Percentiles rank a stretch among this genome's conserved stretches.
Evolutionary conservation across 2,113 vertebrate genomes (phyloP).

Genomic region (Lophotis ruficrista): DNA sequence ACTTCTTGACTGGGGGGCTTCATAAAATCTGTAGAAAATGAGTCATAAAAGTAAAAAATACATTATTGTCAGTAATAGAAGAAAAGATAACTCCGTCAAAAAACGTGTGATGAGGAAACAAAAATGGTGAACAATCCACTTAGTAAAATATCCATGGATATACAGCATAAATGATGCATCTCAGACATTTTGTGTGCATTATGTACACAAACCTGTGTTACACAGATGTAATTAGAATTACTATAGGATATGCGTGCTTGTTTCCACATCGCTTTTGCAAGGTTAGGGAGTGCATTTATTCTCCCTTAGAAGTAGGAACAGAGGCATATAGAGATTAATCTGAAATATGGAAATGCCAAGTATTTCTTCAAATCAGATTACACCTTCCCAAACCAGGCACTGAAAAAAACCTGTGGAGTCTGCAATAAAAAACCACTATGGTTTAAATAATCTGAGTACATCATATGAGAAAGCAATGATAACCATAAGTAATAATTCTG

Average conservation of each 20-base stretch:
- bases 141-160: neutral
- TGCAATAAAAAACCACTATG: neutral
- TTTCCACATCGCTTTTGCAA: neutral
- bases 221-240: neutral
- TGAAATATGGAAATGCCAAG: neutral
- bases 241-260: neutral
- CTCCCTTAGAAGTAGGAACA: neutral
- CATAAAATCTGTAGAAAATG: constrained; percentile 12
- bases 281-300: neutral
- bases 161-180: neutral
- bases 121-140: neutral
- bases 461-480: neutral
- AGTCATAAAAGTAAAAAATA: constrained; percentile 15
- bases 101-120: neutral
- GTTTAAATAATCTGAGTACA: neutral
- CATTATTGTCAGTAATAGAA: neutral
- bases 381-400: neutral
- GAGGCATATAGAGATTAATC: neutral
- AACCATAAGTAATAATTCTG: neutral
- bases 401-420: neutral
- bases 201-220: neutral
- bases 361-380: neutral
- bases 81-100: neutral
- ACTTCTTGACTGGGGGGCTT: neutral
- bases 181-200: neutral